Base-by-base conservation (phyloP, 2,888 invertebrate genomes). In the Limnephilus auricula region DNA sequence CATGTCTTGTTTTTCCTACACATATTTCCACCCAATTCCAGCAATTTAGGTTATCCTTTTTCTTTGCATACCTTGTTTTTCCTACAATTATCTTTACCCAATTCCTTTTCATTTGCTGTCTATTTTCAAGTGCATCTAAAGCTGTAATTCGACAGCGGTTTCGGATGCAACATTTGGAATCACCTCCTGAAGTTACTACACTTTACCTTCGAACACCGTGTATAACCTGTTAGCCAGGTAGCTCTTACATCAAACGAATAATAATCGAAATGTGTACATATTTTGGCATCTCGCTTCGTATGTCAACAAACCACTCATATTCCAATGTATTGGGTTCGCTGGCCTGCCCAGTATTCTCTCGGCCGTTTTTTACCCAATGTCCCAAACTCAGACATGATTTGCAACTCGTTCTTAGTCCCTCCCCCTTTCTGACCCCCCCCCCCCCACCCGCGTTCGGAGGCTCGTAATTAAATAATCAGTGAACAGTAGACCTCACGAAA, bases 351-450 rank as follows among this genome's bases (percentile, higher is more conserved):
- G 34, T n/a, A 82, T 82, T 82, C 31, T 32, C 34, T 25, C 82
- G 15, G 34, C 25, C 34, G 34, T 82, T 82, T 82, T 82, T 82
- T 82, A 10, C 25, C 18, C 82, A 82, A 34, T 37, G 34, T 82
- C 82, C 82, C 15, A 34, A 82, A 34, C 18, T 18, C 6, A 25
- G 82, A 37, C 34, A 37, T 82, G 82, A 82, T 82, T 37, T 82
- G 82, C 82, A 82, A 82, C 82, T 37, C 34, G 82, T 82, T 82
- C 82, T 34, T n/a, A 37, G 34, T 32, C 32, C 34, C 82, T 18
- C 34, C 82, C 32, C 9, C 34, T 32, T 82, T 82, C 10, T 25
- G 5, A 9, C n/a, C 65, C 65, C 25, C 25, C 50, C 25, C 40
- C 12, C 50, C 18, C 50, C 25, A 6, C 13, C 13, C 13, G 15